phyloP scores from a whole-genome alignment of 2,888 invertebrate genomes.

The Leistus spinibarbis region DNA sequence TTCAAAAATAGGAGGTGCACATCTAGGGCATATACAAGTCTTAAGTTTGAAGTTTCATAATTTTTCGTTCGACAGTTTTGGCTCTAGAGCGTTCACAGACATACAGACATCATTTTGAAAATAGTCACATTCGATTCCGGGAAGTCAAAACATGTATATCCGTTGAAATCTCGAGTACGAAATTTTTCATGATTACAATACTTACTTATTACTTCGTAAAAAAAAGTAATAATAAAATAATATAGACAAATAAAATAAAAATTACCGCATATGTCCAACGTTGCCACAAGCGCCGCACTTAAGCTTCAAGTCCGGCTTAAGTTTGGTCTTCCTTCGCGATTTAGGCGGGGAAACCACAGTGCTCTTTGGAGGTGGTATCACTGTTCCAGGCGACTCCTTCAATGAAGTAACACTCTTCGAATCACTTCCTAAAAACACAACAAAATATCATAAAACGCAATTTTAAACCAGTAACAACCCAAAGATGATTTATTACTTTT shows the following conservation, averaged over 20 bases:
- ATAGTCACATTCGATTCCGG: too few species aligned
- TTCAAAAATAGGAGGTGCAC: too few species aligned
- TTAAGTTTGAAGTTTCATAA: too few species aligned
- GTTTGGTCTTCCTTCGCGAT: conserved; percentile 78
- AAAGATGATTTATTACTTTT: not conserved
- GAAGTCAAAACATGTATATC: too few species aligned
- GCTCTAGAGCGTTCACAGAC: too few species aligned
- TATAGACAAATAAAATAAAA: not conserved
- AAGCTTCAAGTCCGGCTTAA: conserved; percentile 88
- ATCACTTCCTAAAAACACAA: conserved; percentile 41
- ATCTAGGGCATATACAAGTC: too few species aligned
- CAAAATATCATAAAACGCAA: not conserved
- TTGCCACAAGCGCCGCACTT: conserved; percentile 98
- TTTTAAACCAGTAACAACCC: not conserved
- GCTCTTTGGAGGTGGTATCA: conserved; percentile 43
- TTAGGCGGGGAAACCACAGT: conserved; percentile 67
- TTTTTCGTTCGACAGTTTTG: too few species aligned
- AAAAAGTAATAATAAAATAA: not conserved
- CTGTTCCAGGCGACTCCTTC: conserved; percentile 46
- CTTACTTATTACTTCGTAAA: too few species aligned
- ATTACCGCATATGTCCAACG: conserved; percentile 70
- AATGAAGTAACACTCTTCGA: conserved; percentile 21
- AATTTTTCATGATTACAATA: too few species aligned
- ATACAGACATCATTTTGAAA: too few species aligned
- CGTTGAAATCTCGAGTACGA: too few species aligned